Evolutionary conservation across 2,888 invertebrate genomes (phyloP).

Genomic region (Ashinkailepas kermadecensis): DNA sequence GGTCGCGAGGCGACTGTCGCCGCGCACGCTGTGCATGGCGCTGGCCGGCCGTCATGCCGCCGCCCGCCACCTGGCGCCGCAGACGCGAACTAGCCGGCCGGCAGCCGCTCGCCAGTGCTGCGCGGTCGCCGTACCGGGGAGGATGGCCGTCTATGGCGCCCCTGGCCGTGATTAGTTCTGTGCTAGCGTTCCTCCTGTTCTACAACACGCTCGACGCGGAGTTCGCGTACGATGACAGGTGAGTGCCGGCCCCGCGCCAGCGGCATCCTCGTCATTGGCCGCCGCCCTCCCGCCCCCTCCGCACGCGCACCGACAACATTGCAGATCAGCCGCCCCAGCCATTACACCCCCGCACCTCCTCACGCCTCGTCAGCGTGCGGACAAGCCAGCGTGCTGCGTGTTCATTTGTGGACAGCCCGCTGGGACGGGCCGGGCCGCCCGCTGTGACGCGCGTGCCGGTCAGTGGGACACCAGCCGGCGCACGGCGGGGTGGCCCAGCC

Average conservation of each 20-base stretch:
- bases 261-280: no score
- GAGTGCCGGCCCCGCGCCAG: constrained; percentile 32
- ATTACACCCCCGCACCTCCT: no score
- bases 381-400: no score
- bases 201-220: constrained; percentile 45
- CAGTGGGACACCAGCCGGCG: no score
- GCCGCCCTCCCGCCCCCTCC: no score
- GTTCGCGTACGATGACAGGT: constrained; percentile 49
- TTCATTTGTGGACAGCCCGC: no score
- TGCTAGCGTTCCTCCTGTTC: constrained; percentile 42
- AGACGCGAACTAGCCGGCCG: constrained; percentile 26
- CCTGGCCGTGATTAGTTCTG: constrained; percentile 35
- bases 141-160: constrained; percentile 35
- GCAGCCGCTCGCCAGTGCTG: constrained; percentile 30
- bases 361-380: no score
- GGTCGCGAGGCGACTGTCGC: constrained; percentile 23
- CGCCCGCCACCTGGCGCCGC: constrained; percentile 27
- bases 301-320: no score
- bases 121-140: constrained; percentile 32
- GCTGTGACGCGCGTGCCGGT: no score
- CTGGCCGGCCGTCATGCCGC: constrained; percentile 25
- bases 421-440: no score
- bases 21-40: constrained; percentile 26
- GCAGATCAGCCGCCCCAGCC: no score
- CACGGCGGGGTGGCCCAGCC: no score